These are phyloP conservation scores for Drepana arcuata DNA, from an alignment of 1,140 invertebrate genomes.

Conservation along the genomic window DNA sequence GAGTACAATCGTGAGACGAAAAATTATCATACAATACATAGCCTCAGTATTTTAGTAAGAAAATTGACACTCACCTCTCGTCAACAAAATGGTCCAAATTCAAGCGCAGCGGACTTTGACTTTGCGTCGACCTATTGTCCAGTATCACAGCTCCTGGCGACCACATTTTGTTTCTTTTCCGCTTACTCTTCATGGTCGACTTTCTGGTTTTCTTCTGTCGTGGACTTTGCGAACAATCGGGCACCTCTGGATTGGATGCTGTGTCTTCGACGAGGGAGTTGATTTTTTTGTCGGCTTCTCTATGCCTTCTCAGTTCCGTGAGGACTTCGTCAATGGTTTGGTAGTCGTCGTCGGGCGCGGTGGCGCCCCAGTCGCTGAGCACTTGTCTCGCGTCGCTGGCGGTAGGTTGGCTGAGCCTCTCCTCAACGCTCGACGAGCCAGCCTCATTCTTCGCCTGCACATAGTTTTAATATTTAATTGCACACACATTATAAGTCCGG, in stretches of 20 bases:
- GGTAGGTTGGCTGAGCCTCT: constrained; percentile 23
- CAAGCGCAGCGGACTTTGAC: constrained; percentile 47
- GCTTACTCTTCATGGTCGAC: constrained; percentile 35
- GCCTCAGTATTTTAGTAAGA: too few species aligned
- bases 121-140: constrained; percentile 42
- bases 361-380: constrained; percentile 24
- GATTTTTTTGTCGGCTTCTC: constrained; percentile 33
- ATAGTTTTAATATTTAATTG: too few species aligned
- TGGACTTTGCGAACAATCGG: constrained; percentile 34
- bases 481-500: too few species aligned
- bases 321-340: constrained; percentile 47
- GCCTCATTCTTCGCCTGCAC: constrained; percentile 54
- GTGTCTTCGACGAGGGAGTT: constrained; percentile 33
- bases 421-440: constrained; percentile 45
- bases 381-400: constrained; percentile 8
- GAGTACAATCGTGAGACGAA: too few species aligned
- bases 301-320: constrained; percentile 42
- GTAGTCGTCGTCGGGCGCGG: constrained; percentile 30
- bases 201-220: constrained; percentile 38
- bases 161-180: constrained; percentile 56
- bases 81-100: constrained; percentile 67
- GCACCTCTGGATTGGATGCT: constrained; percentile 16
- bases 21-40: too few species aligned
- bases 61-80: constrained; percentile 54
- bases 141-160: constrained; percentile 55